These are phyloP conservation scores for Myiozetetes cayanensis DNA, from an alignment of 2,113 vertebrate genomes.

Conservation along the genomic window DNA sequence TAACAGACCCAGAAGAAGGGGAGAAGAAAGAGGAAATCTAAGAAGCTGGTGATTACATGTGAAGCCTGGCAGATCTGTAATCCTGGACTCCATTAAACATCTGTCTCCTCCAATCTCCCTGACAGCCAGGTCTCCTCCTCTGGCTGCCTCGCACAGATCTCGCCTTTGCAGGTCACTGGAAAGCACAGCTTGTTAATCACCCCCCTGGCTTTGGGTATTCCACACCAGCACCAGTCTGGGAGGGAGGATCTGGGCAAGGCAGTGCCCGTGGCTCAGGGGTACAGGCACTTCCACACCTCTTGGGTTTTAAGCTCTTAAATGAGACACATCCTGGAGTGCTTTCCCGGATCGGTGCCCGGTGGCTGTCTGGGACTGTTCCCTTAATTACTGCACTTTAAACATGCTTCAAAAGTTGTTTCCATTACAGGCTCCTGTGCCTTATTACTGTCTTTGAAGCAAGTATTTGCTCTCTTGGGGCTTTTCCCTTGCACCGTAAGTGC, in stretches of 20 bases:
- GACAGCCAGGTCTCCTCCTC: slow-evolving; percentile 34
- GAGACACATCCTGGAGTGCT: background rate
- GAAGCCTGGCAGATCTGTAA: slow-evolving; percentile 39
- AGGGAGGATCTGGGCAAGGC: background rate
- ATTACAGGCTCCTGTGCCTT: background rate
- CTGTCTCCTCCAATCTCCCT: slow-evolving; percentile 60
- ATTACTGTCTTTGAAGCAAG: background rate
- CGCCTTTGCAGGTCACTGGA: background rate
- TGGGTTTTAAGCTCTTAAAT: background rate
- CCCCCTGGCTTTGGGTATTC: background rate
- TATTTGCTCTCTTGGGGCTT: background rate
- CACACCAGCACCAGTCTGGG: background rate
- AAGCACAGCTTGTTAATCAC: slow-evolving; percentile 6
- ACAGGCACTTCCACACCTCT: background rate
- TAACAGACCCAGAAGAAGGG: slow-evolving; percentile 12
- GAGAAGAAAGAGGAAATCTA: slow-evolving; percentile 13
- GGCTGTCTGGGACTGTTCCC: background rate
- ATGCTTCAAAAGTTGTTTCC: background rate
- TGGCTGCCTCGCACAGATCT: background rate
- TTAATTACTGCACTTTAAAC: background rate
- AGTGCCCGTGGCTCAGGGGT: background rate
- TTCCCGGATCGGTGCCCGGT: accelerated
- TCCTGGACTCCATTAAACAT: slow-evolving; percentile 56
- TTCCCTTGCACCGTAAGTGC: background rate
- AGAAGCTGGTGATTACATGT: slow-evolving; percentile 40